A percentile compares a stretch with the other conserved stretches of the same genome.
phyloP scores from a whole-genome alignment of 2,797 vertebrate species.

The Cyclura pinguis region DNA sequence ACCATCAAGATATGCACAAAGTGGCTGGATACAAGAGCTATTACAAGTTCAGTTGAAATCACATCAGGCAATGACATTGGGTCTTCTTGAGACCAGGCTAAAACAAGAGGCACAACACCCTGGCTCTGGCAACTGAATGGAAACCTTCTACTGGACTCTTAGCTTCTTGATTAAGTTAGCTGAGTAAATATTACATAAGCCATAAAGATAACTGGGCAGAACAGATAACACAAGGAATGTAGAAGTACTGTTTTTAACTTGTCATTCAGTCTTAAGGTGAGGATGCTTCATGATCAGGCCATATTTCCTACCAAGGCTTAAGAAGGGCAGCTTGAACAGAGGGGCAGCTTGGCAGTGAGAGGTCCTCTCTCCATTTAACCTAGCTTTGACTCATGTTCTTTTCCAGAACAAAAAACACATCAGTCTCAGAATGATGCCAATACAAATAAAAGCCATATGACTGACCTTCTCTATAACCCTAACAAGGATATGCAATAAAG shows the following conservation, averaged over 20 bases:
- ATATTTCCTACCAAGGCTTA: too few species aligned
- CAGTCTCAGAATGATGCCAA: too few species aligned
- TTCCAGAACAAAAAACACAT: too few species aligned
- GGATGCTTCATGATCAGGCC: background rate
- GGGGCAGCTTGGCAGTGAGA: too few species aligned
- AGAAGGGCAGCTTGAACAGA: too few species aligned
- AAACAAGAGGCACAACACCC: background rate
- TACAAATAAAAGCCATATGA: too few species aligned
- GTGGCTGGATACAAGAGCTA: background rate
- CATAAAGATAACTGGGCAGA: background rate
- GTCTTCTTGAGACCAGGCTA: background rate
- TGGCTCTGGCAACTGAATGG: background rate
- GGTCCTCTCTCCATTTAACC: too few species aligned
- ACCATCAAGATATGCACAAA: background rate
- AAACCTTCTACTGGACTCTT: background rate
- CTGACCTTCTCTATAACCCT: too few species aligned
- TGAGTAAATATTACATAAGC: background rate
- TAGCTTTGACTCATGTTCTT: too few species aligned
- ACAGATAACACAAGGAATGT: background rate
- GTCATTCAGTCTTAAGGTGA: background rate
- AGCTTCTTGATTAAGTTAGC: background rate
- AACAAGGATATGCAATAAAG: too few species aligned
- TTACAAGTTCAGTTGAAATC: background rate
- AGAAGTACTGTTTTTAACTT: background rate
- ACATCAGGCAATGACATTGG: background rate